Evolutionary conservation across 2,113 vertebrate genomes (phyloP).

Genomic region (Semicossyphus pulcher): DNA sequence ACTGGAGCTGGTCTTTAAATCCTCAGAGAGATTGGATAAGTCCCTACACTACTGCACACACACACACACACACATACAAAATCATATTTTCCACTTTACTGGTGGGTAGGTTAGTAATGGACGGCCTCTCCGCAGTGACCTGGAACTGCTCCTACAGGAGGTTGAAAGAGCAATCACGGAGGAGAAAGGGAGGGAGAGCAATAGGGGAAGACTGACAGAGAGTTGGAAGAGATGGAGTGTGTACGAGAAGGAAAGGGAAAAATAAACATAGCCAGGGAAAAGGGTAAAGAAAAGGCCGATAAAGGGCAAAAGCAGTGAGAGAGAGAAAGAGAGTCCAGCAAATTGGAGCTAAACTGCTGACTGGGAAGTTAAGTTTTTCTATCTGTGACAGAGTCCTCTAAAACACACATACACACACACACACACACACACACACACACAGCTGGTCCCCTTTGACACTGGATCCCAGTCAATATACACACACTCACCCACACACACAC

Average conservation of each 20-base stretch:
- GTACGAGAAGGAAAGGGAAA: conserved; percentile 19
- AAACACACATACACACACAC: conserved; percentile 45
- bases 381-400: conserved; percentile 58
- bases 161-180: conserved; percentile 58
- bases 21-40: conserved; percentile 24
- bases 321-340: conserved; percentile 22
- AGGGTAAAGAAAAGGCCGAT: conserved; percentile 42
- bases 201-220: conserved; percentile 1
- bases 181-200: not conserved
- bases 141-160: conserved; percentile 67
- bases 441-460: conserved; percentile 58
- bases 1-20: no score
- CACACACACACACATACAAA: conserved; percentile 34
- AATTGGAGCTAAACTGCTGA: conserved; percentile 66
- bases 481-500: conserved; percentile 42
- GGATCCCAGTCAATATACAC: conserved; percentile 56
- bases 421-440: conserved; percentile 41
- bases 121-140: conserved; percentile 63
- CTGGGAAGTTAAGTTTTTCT: conserved; percentile 58
- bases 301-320: conserved; percentile 34
- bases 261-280: conserved; percentile 51
- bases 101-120: conserved; percentile 66
- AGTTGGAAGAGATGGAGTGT: conserved; percentile 39
- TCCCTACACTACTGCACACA: conserved; percentile 6
- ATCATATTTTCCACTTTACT: conserved; percentile 69